phyloP scores from a whole-genome alignment of 2,888 invertebrate species.

The Ceriagrion tenellum region DNA sequence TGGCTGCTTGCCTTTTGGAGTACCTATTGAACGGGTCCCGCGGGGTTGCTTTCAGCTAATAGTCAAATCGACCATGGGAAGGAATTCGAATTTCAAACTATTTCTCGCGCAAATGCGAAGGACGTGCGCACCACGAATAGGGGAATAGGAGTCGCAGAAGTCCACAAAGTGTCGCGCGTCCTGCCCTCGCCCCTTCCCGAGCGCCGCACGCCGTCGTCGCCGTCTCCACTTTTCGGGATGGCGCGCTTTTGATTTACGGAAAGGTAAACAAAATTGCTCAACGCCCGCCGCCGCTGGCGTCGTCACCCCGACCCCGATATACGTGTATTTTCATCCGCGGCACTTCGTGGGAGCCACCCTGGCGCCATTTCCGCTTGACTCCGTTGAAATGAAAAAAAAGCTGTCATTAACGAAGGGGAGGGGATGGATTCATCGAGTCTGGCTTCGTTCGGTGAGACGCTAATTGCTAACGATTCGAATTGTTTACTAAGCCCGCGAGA shows the following conservation, averaged over 20 bases:
- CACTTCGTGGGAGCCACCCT: not conserved
- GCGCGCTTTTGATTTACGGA: conserved; percentile 13
- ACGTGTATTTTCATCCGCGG: conserved; percentile 11
- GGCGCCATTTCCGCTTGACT: not conserved
- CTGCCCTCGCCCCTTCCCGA: not conserved
- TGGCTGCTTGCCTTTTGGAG: too few species aligned
- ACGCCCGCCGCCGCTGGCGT: not conserved
- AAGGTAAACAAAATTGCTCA: conserved; percentile 28
- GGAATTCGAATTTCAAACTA: not conserved
- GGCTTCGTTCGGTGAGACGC: not conserved
- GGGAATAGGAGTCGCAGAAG: not conserved
- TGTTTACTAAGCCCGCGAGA: too few species aligned
- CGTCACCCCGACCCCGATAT: conserved; percentile 19
- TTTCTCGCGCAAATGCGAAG: not conserved
- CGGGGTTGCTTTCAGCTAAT: too few species aligned
- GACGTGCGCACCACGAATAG: not conserved
- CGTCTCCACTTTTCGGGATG: not conserved
- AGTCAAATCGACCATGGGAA: too few species aligned
- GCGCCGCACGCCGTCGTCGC: not conserved
- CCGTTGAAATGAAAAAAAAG: not conserved
- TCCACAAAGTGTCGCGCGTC: not conserved
- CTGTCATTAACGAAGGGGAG: not conserved
- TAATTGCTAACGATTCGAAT: too few species aligned
- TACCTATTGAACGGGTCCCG: too few species aligned
- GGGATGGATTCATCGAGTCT: not conserved